These are phyloP conservation scores for Notodromas monacha DNA, from an alignment of 2,888 invertebrate genomes.

Conservation along the genomic window DNA sequence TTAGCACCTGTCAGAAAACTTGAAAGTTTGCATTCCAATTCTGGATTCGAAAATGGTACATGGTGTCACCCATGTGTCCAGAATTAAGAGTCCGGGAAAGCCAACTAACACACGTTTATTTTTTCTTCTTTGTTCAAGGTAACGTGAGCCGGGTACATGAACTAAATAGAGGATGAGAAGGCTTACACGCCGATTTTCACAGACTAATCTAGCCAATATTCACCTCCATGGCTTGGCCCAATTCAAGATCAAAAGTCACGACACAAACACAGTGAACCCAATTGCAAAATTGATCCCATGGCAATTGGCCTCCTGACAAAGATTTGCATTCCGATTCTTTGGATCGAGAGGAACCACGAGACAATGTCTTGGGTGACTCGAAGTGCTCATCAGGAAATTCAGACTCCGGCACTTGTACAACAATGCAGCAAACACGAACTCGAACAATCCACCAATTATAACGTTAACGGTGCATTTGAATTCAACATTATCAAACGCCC, in stretches of 20 bases:
- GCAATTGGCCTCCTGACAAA: too few relatives aligned
- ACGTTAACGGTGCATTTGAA: too few relatives aligned
- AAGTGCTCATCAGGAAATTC: too few relatives aligned
- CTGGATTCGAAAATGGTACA: slow-evolving; percentile 70
- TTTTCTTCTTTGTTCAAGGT: slow-evolving; percentile 49
- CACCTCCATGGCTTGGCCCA: slow-evolving; percentile 91
- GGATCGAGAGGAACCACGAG: too few relatives aligned
- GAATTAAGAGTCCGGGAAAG: slow-evolving; percentile 98
- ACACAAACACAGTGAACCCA: slow-evolving; percentile 95
- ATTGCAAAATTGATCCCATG: slow-evolving; percentile 22
- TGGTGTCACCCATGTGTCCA: slow-evolving; percentile 92
- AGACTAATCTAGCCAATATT: slow-evolving; percentile 9
- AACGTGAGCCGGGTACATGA: slow-evolving; percentile 45
- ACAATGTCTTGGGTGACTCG: too few relatives aligned
- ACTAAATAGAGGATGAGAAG: slow-evolving; percentile 19
- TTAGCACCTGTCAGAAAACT: too few relatives aligned
- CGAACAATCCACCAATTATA: too few relatives aligned
- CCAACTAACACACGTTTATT: slow-evolving; percentile 78
- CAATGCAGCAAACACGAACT: too few relatives aligned
- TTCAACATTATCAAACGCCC: too few relatives aligned
- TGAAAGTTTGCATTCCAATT: too few relatives aligned
- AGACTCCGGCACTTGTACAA: too few relatives aligned
- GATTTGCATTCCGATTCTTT: too few relatives aligned
- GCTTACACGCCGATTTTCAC: background rate
- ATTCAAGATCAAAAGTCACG: slow-evolving; percentile 89